Percentiles rank a stretch among this genome's conserved stretches.
Conservation (phyloP, 2,888 invertebrate species). For the Corythucha ciliata region DNA sequence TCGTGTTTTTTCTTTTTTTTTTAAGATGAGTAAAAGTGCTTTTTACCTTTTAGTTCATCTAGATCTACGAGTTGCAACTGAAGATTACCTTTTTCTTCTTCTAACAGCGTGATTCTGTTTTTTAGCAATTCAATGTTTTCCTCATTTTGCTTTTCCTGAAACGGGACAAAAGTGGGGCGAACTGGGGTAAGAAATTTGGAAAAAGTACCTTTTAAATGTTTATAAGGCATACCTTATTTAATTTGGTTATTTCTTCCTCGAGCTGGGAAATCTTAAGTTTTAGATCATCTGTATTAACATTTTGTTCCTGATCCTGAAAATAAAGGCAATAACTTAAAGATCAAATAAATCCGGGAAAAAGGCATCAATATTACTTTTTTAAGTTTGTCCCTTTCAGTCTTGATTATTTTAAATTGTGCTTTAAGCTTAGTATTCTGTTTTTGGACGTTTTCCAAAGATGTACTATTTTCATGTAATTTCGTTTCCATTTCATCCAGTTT, state of each 20-base stretch:
- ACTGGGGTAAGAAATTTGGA: neutral
- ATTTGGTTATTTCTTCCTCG: constrained; percentile 36
- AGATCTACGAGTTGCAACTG: constrained; percentile 75
- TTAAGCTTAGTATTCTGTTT: constrained; percentile 68
- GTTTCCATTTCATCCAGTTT: constrained; percentile 43
- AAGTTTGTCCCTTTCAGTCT: constrained; percentile 51
- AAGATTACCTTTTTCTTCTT: constrained; percentile 85
- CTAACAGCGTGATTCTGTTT: constrained; percentile 70
- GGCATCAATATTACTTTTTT: constrained; percentile 40
- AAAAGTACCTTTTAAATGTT: too few species aligned
- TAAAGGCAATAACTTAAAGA: constrained; percentile 10
- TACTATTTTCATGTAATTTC: constrained; percentile 47
- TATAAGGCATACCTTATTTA: constrained; percentile 27
- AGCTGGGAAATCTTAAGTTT: constrained; percentile 52
- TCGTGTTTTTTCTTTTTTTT: too few species aligned
- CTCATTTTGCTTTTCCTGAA: constrained; percentile 27
- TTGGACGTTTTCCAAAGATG: constrained; percentile 63
- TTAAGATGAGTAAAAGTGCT: constrained; percentile 19
- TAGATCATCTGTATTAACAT: constrained; percentile 10
- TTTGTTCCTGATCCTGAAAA: constrained; percentile 8
- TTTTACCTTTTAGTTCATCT: constrained; percentile 45
- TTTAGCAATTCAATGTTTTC: constrained; percentile 56
- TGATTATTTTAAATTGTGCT: constrained; percentile 61
- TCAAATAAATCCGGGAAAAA: neutral
- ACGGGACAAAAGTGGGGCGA: neutral